Evolutionary conservation across 2,113 vertebrate species (phyloP), one percentile per base, ranked within the genome.

Genomic region (Jaculus jaculus): DNA sequence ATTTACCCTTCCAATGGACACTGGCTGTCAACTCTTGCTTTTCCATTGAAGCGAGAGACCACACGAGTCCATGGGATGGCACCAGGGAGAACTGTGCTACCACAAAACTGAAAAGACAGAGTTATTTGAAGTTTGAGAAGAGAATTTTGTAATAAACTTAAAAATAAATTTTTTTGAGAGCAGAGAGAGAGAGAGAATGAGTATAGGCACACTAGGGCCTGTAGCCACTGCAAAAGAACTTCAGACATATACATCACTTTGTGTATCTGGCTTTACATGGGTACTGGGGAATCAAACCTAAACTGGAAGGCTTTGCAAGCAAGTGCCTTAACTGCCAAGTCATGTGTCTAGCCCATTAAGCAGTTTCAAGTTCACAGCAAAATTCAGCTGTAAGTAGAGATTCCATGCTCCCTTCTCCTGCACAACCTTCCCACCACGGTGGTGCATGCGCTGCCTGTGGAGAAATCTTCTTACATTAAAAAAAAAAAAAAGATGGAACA

Each of bases 51-150:
- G 68, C 60, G 17, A 5, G 8, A 84, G 60, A 86, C n/a, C 42
- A 71, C 60, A 15, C 5, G 8, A 84, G 60, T 89, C n/a, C 42
- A 71, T 5, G 63, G 58, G 63, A 63, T 77, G 72, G 32, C 8
- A 77, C 18, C 23, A 68, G 24, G 28, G 24, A 80, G 58, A 79
- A 80, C 37, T 16, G 23, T 26, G 84, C 80, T 85, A 30, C 47
- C 30, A 65, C 65, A 68, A 3, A 58, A 17, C 63, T 26, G 7
- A 84, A 73, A 91, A 9, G 2, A 32, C 83, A 80, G 63, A 80
- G 63, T 79, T 92, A 91, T 63, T 42, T 71, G 18, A 95, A 73
- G 20, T 79, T 93, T 85, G 37, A 24, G 21, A 24, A 94, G 24
- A 77, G 2, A 92, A 63, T 77, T 47, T 77, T 79, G 71, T 90